Evolutionary conservation across 1,140 invertebrate genomes (phyloP), one percentile per base, ranked within the genome.

Genomic region (Theocolax elegans): DNA sequence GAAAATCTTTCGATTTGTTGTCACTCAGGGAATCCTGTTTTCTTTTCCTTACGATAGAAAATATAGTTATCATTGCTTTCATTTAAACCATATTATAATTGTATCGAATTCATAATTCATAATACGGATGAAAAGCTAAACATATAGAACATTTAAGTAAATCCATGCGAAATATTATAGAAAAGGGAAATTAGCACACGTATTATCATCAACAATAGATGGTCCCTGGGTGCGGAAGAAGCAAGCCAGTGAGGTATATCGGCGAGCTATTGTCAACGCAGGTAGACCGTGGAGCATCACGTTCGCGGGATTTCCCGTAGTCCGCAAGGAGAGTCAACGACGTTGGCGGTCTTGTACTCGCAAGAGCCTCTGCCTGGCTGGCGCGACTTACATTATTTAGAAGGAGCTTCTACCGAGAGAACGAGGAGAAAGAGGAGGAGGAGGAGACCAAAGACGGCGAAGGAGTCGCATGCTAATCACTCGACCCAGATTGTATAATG

Each of bases 401-500:
- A 81, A 80, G 79, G 76, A 81, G 76, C 77, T 63, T 46, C n/a
- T 10, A 29, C 51, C 25, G 9, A n/a, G n/a, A n/a, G n/a, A n/a
- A n/a, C 13, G 31, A 12, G 29, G 10, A 21, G 35, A 19, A 29
- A n/a, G 27, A 63, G 21, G 40, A 4, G 6, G 38, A 44, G 19
- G 17, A 29, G 13, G 17, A 62, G 76, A 78, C 74, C 74, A 76
- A n/a, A 75, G 74, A 78, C 77, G 75, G 74, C 76, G 75, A 75
- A 74, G 72, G 75, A 76, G 84, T 76, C 79, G 84, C 82, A 86
- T 86, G 83, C 83, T 86, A 86, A 86, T 84, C 83, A 86, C 82
- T 86, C 81, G 81, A 80, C 81, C 82, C 78, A 85, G 83, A 84
- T 85, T 84, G 83, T 85, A 85, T 86, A 86, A 86, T 86, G 83